phyloP scores from a whole-genome alignment of 2,888 invertebrate species.

The Caenorhabditis sp. region DNA sequence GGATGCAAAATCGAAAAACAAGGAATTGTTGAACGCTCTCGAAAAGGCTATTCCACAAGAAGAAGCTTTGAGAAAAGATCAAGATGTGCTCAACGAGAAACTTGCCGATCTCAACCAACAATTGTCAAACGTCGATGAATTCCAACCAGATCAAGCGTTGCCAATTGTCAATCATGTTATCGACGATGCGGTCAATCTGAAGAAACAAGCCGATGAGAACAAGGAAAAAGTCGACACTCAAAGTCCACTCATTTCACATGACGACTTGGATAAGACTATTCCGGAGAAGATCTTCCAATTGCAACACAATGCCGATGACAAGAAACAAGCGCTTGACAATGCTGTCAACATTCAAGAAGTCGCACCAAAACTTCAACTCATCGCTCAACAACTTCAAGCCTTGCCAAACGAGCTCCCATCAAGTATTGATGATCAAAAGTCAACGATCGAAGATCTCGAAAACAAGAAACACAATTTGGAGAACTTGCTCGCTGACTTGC shows the following conservation, averaged over 20 bases:
- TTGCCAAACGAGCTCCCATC: slow-evolving; percentile 19
- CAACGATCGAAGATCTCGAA: slow-evolving; percentile 36
- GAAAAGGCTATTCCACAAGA: slow-evolving; percentile 14
- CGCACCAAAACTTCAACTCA: slow-evolving; percentile 30
- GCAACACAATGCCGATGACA: slow-evolving; percentile 18
- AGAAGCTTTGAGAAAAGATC: slow-evolving; percentile 10
- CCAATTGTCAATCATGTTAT: slow-evolving; percentile 22
- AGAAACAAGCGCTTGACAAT: slow-evolving; percentile 18
- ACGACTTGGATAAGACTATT: slow-evolving; percentile 19
- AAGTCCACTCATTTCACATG: slow-evolving; percentile 17
- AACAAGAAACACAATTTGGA: slow-evolving; percentile 29
- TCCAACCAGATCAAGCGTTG: slow-evolving; percentile 7
- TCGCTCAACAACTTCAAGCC: slow-evolving; percentile 25
- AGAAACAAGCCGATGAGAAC: slow-evolving; percentile 9
- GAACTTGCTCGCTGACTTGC: slow-evolving; percentile 24
- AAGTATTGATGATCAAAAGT: slow-evolving; percentile 33
- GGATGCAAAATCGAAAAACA: slow-evolving; percentile 19
- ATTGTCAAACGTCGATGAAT: slow-evolving; percentile 3
- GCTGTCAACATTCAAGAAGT: slow-evolving; percentile 21
- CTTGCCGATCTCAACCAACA: neutral
- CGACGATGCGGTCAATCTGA: slow-evolving; percentile 15
- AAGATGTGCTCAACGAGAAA: slow-evolving; percentile 1
- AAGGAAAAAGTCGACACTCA: slow-evolving; percentile 6
- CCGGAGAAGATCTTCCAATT: slow-evolving; percentile 7
- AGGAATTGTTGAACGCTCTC: slow-evolving; percentile 10